phyloP scores from a whole-genome alignment of 2,113 vertebrate genomes.

The Rattus rattus region DNA sequence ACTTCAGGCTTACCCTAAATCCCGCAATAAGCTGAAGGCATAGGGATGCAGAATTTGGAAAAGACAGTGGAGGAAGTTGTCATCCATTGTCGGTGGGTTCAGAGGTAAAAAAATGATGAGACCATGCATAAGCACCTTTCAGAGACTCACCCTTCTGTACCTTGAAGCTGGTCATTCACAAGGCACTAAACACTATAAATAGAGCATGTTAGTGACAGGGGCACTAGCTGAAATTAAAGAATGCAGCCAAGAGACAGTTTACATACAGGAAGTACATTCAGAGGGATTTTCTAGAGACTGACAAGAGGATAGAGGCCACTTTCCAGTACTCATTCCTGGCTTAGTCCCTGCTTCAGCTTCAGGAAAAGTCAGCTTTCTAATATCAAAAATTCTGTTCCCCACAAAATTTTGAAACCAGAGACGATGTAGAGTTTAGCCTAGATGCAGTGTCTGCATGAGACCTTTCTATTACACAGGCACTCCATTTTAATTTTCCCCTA shows the following conservation, averaged over 20 bases:
- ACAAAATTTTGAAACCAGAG: neutral
- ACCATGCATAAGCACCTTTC: neutral
- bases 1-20: neutral
- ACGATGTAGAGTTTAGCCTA: neutral
- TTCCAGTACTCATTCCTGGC: no score
- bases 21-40: neutral
- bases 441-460: neutral
- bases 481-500: constrained; percentile 12
- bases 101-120: constrained; percentile 7
- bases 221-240: neutral
- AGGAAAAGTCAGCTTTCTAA: neutral
- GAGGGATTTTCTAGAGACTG: neutral
- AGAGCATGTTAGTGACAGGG: neutral
- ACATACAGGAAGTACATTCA: neutral
- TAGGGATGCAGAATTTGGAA: neutral
- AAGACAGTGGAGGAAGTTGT: neutral
- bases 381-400: neutral
- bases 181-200: neutral
- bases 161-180: neutral
- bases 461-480: neutral
- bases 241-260: neutral
- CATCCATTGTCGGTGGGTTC: neutral
- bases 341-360: neutral
- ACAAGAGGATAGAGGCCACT: neutral
- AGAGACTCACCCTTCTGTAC: neutral